Conservation (phyloP, 2,797 vertebrate genomes). For the Amblyraja radiata region DNA sequence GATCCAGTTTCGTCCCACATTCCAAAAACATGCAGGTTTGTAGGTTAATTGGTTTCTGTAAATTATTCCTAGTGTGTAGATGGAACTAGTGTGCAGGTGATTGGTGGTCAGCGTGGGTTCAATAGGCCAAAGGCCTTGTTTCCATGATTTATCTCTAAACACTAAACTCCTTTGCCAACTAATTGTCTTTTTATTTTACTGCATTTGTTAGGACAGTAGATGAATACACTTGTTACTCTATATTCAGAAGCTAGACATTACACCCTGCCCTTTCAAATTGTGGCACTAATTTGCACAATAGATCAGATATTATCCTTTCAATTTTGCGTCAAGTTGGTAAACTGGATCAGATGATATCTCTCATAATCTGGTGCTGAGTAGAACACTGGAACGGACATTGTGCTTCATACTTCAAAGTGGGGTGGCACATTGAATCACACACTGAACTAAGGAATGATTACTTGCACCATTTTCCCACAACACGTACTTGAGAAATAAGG, state of each 20-base stretch:
- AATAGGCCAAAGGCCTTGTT: too few species aligned
- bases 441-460: background rate
- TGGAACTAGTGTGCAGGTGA: too few species aligned
- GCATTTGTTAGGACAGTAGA: background rate
- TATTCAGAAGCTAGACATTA: background rate
- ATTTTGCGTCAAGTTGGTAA: background rate
- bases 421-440: background rate
- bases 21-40: too few species aligned
- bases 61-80: too few species aligned
- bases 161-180: background rate
- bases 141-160: too few species aligned
- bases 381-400: too few species aligned
- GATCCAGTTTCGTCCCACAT: too few species aligned
- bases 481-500: background rate
- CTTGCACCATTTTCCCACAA: background rate
- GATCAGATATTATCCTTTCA: background rate
- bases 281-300: background rate
- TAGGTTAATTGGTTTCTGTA: too few species aligned
- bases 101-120: too few species aligned
- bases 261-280: background rate
- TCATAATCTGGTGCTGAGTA: too few species aligned
- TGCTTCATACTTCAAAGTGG: too few species aligned
- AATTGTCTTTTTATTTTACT: background rate
- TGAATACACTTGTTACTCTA: background rate
- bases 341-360: background rate